Conservation (phyloP, 2,797 vertebrate species). For the Lacerta agilis region DNA sequence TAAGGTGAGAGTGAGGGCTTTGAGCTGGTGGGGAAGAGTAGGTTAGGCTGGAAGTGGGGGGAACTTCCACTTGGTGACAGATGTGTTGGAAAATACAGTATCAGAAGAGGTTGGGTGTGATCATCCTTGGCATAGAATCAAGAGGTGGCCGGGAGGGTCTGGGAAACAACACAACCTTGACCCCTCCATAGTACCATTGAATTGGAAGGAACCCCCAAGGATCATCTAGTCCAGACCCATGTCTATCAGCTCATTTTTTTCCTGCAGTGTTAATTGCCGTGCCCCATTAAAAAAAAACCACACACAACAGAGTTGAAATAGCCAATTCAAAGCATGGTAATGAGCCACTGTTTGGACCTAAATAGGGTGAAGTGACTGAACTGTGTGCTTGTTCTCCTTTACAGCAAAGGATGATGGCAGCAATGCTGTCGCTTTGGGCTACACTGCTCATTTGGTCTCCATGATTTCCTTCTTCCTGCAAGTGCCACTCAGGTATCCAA, state of each 20-base stretch:
- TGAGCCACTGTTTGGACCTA: background rate
- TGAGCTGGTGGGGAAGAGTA: too few species aligned
- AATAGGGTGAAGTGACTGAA: background rate
- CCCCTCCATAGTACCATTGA: background rate
- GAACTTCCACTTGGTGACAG: background rate
- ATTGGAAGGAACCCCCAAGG: too few species aligned
- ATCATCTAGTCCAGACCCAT: background rate
- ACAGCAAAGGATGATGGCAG: slow-evolving; percentile 97
- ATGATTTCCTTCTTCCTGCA: slow-evolving; percentile 98
- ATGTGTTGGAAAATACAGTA: background rate
- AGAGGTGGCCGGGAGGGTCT: background rate
- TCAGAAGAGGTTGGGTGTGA: background rate
- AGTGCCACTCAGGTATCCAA: slow-evolving; percentile 95
- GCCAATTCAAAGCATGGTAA: too few species aligned
- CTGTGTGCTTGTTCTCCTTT: slow-evolving; percentile 51
- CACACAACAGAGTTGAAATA: too few species aligned
- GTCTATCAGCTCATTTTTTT: too few species aligned
- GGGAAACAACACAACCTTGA: too few species aligned
- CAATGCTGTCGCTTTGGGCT: slow-evolving; percentile 95
- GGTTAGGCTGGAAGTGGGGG: background rate
- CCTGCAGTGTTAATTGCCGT: background rate
- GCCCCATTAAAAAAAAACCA: background rate
- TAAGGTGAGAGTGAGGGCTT: background rate
- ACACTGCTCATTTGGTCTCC: slow-evolving; percentile 95
- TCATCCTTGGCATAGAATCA: background rate